Base-by-base conservation (phyloP, 1,140 invertebrate genomes). In the Aleiodes sp. region DNA sequence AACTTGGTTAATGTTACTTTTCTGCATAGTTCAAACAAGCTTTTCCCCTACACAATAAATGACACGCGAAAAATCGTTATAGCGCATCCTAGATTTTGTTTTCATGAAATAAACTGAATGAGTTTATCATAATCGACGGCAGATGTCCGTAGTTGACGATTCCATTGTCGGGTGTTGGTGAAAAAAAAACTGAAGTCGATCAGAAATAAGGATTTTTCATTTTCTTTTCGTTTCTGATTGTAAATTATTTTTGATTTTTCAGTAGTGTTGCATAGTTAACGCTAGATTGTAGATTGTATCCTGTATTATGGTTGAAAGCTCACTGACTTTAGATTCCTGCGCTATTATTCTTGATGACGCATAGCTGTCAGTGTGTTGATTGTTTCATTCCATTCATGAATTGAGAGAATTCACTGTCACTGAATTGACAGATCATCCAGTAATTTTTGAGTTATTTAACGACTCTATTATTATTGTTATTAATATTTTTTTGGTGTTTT, bases 401-500 rank as follows among this genome's bases (percentile, higher is more conserved):
- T 9, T n/a, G n/a, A n/a, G n/a, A 52, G 26, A n/a, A 52, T 52
- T 52, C 46, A 21, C 4, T 46, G 46, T 24, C 46, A 4, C 9
- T 52, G 26, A 6, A 52, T 52, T 52, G 46, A 52, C 46, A 52
- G 46, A 12, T 41, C 39, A n/a, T 43, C 12, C 39, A 43, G 39
- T 43, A 3, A 7, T 14, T 16, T 1, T 43, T 16, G 8, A 3
- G 14, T 9, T 24, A 7, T 16, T 9, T 6, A 16, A 52, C 46
- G 26, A 9, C 4, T 52, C 7, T 12, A 52, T 21, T 52, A 16
- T 7, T 12, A 52, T 16, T 16, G 12, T 43, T 43, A 52, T 52
- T 52, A 24, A 24, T 6, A 4, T 4, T 52, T 52, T 52, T 24
- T 24, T 9, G 68, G 70, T 81, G 77, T 77, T 70, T 70, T 70